A percentile compares a stretch with the other conserved stretches of the same genome.
Conservation (phyloP, 2,797 vertebrate species). For the Triplophysa yarkandensis region DNA sequence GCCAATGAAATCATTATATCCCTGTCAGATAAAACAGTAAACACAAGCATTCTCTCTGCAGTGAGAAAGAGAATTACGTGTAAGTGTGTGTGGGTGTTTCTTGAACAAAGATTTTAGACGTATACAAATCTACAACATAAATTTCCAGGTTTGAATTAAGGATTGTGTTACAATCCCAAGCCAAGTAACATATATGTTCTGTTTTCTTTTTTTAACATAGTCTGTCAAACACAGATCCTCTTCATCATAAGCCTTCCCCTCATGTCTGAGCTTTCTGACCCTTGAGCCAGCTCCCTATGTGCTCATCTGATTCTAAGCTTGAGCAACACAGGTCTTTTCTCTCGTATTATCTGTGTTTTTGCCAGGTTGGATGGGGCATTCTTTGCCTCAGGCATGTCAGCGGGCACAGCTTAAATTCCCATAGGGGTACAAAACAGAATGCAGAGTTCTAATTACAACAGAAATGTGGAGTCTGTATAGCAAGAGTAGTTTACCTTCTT, state of each 20-base stretch:
- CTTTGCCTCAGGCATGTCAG: constrained; percentile 70
- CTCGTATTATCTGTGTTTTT: constrained; percentile 47
- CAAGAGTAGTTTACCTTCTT: constrained; percentile 28
- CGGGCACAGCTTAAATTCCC: constrained; percentile 71
- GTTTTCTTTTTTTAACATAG: neutral
- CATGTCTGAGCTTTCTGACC: constrained; percentile 37
- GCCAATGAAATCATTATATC: constrained; percentile 59
- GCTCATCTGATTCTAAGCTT: constrained; percentile 44
- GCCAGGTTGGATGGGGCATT: constrained; percentile 64
- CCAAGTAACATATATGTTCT: constrained; percentile 6
- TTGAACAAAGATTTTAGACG: constrained; percentile 28
- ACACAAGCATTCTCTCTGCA: constrained; percentile 58
- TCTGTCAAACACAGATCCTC: constrained; percentile 12
- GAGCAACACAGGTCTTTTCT: constrained; percentile 36
- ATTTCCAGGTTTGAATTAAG: neutral
- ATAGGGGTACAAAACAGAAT: constrained; percentile 55
- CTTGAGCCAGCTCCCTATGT: constrained; percentile 39
- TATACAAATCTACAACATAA: constrained; percentile 12
- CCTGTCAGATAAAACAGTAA: constrained; percentile 64
- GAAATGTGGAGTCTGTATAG: constrained; percentile 45
- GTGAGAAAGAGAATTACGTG: constrained; percentile 35
- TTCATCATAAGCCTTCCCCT: constrained; percentile 27
- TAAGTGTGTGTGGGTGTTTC: constrained; percentile 47
- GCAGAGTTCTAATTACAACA: constrained; percentile 62
- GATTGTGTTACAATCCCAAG: constrained; percentile 21